Base-by-base conservation (phyloP, 2,113 vertebrate species). In the Gopherus flavomarginatus region DNA sequence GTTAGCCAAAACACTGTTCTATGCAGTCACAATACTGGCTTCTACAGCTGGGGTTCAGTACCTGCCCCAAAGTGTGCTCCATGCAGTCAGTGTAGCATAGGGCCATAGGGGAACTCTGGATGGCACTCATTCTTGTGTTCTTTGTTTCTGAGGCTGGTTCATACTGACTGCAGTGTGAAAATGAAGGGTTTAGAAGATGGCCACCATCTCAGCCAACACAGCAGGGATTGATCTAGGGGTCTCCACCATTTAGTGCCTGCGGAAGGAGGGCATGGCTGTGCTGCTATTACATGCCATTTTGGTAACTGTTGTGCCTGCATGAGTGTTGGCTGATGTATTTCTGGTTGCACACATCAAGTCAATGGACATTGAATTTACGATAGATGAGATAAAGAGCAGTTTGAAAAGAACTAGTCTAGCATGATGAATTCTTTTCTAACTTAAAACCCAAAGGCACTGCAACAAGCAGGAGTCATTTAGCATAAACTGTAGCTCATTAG, bases 241-340 rank as follows among this genome's bases (percentile, higher is more conserved):
- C n/a, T 38, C 65, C 65, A 72, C 13, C 38, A 77, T 0, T 0
- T 42, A 8, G 16, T 19, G n/a, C 5, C 57, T 54, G 17, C 5
- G 83, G 38, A 86, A 14, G 0, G 12, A 5, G 24, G 16, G 11
- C 83, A 6, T 42, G 13, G 47, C 38, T 11, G 19, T 77, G 59
- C 75, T 77, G 8, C 57, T 56, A 86, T 2, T 86, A 2, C 57
- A 84, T 92, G 53, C 26, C 83, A 21, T 14, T 83, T 38, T 77
- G 1, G 31, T 29, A 88, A 57, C 26, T 4, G n/a, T 9, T 9
- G 5, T 79, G 38, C 8, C 59, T 83, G 54, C 24, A 35, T 53
- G 8, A 59, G 49, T 2, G 44, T 16, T 38, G 56, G 54, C 24
- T 62, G 27, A 90, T 50, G 29, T 2, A 2, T 2, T 5, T 47